A percentile compares a stretch with the other conserved stretches of the same genome.
These are phyloP conservation scores for Tanypteryx hageni DNA, from an alignment of 2,888 invertebrate genomes.

Conservation along the genomic window DNA sequence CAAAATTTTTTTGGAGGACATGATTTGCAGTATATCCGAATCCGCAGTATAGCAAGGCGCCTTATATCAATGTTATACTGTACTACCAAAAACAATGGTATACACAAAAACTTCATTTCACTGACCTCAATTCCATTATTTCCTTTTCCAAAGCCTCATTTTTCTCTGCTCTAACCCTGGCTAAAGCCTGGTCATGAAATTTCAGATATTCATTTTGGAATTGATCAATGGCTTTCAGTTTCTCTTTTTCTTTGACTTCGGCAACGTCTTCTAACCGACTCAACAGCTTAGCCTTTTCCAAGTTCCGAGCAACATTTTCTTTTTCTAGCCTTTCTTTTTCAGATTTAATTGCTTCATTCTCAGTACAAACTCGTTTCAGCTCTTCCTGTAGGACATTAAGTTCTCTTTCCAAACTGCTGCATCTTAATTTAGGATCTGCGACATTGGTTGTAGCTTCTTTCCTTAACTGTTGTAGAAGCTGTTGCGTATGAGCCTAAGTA, in stretches of 20 bases:
- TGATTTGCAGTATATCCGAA: too few species aligned
- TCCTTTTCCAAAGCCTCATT: conserved; percentile 43
- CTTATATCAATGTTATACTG: too few species aligned
- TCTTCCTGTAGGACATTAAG: neutral
- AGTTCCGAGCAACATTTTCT: neutral
- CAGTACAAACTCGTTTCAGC: neutral
- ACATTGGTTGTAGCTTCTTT: neutral
- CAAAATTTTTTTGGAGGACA: too few species aligned
- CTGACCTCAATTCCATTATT: conserved; percentile 45
- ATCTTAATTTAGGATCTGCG: neutral
- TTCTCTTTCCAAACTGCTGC: neutral
- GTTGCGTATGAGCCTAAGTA: neutral
- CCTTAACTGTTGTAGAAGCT: neutral
- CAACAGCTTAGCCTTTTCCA: neutral
- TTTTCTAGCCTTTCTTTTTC: conserved; percentile 37
- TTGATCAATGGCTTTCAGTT: conserved; percentile 25
- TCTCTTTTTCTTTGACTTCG: conserved; percentile 39
- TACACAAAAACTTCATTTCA: neutral
- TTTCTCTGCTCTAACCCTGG: conserved; percentile 39
- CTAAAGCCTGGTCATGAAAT: conserved; percentile 30
- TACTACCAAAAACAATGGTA: neutral
- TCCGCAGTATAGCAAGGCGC: too few species aligned
- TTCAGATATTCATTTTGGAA: conserved; percentile 53
- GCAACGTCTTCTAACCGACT: conserved; percentile 5
- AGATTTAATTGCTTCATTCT: neutral